Percentiles rank a stretch among this genome's conserved stretches.
These are phyloP conservation scores for Peromyscus nudipes DNA, from an alignment of 2,797 vertebrate species.

Conservation along the genomic window DNA sequence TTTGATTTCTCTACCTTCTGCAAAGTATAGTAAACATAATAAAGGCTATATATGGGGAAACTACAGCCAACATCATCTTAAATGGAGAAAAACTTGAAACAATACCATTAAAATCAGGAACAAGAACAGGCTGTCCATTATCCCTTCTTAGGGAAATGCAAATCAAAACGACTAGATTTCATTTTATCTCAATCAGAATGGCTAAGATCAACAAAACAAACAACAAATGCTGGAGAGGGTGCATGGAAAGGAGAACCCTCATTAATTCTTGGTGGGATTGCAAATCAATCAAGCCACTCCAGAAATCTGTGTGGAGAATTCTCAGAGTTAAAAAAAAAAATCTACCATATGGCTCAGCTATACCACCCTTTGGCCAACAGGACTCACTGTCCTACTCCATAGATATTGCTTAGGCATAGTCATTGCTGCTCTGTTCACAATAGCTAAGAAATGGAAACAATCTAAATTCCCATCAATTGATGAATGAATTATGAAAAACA, in stretches of 20 bases:
- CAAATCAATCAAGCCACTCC: not conserved
- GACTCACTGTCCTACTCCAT: not conserved
- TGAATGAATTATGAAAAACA: not conserved
- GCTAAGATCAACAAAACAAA: not conserved
- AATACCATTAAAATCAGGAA: not conserved
- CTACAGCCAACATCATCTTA: not conserved
- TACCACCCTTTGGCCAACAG: not conserved
- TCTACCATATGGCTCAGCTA: not conserved
- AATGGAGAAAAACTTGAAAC: not conserved
- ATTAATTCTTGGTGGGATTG: not conserved
- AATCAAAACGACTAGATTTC: not conserved
- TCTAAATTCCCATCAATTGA: not conserved
- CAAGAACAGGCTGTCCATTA: not conserved
- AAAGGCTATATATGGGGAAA: not conserved
- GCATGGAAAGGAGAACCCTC: not conserved
- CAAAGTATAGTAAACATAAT: not conserved
- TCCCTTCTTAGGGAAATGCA: not conserved
- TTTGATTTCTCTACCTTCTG: not conserved
- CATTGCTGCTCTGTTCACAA: not conserved
- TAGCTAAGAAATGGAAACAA: not conserved
- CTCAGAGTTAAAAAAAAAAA: not conserved
- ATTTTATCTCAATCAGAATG: not conserved
- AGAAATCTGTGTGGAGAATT: not conserved
- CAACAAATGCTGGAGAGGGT: not conserved
- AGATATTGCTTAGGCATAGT: not conserved